Evolutionary conservation across 2,797 vertebrate species (phyloP), one percentile per base, ranked within the genome.

Genomic region (Scolopax rusticola): DNA sequence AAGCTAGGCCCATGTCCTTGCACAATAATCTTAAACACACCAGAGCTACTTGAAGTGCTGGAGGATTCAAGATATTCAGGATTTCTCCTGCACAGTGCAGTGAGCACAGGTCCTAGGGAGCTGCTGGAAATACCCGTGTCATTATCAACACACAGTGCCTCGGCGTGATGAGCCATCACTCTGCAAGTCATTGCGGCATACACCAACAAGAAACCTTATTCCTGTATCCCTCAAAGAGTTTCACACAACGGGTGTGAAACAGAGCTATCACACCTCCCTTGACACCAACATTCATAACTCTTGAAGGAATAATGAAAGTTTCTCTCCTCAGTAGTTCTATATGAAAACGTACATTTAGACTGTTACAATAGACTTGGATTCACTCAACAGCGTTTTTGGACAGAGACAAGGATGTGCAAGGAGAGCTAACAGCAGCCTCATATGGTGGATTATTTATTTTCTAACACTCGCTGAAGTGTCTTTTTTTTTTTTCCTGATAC

Each of bases 101-200:
- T 1, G 4, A 89, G 61, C 1, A 1, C 18, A 50, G 43, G 63
- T 83, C 33, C 43, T 18, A 17, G 28, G 25, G 80, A 89, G 36
- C 59, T 87, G 41, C 74, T 77, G 65, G 77, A 84, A 88, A 75
- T 9, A 43, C 47, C 12, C 33, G 25, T 12, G 11, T 40, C 28
- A 40, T 43, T 64, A 87, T 73, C 82, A 86, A 27, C 32, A 33
- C 0, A 0, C 41, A 64, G 17, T 4, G 0, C 2, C 9, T 32
- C 20, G 45, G 40, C 45, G 15, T 14, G 9, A 15, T 20, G 2
- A 78, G 57, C 45, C 64, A 32, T 67, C 56, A 30, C 76, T 51
- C 68, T 4, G 10, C 20, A 48, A 50, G 45, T 60, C 85, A 75
- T 50, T 48, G 53, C 60, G 51, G 30, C 17, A 20, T 23, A 15